Base-by-base conservation (phyloP, 2,888 invertebrate genomes). In the Bellardia pandia region DNA sequence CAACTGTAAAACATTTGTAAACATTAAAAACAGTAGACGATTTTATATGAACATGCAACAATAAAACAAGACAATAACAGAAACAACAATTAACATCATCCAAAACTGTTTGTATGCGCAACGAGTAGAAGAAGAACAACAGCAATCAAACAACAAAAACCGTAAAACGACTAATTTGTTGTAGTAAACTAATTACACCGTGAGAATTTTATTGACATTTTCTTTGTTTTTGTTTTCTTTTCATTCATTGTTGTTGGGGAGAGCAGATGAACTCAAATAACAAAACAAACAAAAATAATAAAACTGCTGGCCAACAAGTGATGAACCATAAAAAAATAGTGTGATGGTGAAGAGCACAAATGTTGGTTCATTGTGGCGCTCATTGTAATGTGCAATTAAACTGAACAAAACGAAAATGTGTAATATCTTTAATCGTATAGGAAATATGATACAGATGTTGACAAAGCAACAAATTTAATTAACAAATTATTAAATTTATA, bases 151-250 rank as follows among this genome's bases (percentile, higher is more conserved):
- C 62, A 60, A 64, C 42, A 85, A 60, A 58, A 68, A 60, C 74
- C 68, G 64, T 87, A 82, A 87, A 79, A 79, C 51, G 53, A 68
- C 74, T 71, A 82, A 83, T 75, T 86, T 83, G 78, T 83, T 83
- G 86, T 79, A 75, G 53, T 79, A 78, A 86, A 81, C 80, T 86
- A 81, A 83, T 79, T 79, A 86, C 58, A 82, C 75, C 79, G 82
- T 82, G 83, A 75, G 82, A 86, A 71, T 75, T 80, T 72, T 78
- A 74, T 83, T 80, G 77, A 80, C 74, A 83, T 58, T 51, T 33
- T 11, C 11, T 6, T 45, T 45, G 7, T 30, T 51, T 64, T 56
- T 56, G 8, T 56, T 16, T 51, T 30, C 3, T 42, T 64, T 62
- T 48, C 60, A 68, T 33, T 23, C 53, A 53, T 37, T 78, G 42